Base-by-base conservation (phyloP, 35 echinoderm and acorn worm species). In the Antedon bifida region DNA sequence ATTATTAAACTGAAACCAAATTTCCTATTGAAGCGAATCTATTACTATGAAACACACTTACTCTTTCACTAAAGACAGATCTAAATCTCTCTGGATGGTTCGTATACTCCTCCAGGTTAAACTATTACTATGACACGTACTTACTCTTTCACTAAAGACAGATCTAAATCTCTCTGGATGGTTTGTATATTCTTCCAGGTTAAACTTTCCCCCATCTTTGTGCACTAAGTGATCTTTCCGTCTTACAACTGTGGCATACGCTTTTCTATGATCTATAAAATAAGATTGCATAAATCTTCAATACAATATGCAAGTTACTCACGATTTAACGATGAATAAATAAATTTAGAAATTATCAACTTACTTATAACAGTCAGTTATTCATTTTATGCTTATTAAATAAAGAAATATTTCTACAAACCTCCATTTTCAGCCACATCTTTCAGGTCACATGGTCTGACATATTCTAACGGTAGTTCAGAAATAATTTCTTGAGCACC, bases 381-480 rank as follows among this genome's bases (percentile, higher is more conserved):
- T 7, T 42, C 2, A 38, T 7, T 36, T 30, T 81, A 64, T 11
- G 51, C 2, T 11, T 64, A 16, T 64, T 64, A 19, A 44, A 64
- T 64, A 19, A 36, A 30, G 16, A 77, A 31, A 13, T 76, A 28
- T 11, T 3, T 36, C 23, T 26, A 35, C 74, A 30, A 82, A 96
- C 93, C 93, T 85, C 94, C 94, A 82, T 87, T 84, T 79, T 92
- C 83, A 28, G 90, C 94, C 39, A 83, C 90, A 39, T 92, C 81
- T 55, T 85, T 87, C n/a, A 97, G 77, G 56, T 97, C 90, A 45
- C 85, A 80, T 31, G 94, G 87, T 78, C 90, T 84, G 30, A 97
- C 81, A 77, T 89, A 97, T 31, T 90, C 84, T 2, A 90, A 83
- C 19, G 94, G 94, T 73, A 97, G 80, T 34, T 97, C 90, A 74